Evolutionary conservation across 2,888 invertebrate species (phyloP), one percentile per base, ranked within the genome.

Genomic region (Ichneumon xanthorius): DNA sequence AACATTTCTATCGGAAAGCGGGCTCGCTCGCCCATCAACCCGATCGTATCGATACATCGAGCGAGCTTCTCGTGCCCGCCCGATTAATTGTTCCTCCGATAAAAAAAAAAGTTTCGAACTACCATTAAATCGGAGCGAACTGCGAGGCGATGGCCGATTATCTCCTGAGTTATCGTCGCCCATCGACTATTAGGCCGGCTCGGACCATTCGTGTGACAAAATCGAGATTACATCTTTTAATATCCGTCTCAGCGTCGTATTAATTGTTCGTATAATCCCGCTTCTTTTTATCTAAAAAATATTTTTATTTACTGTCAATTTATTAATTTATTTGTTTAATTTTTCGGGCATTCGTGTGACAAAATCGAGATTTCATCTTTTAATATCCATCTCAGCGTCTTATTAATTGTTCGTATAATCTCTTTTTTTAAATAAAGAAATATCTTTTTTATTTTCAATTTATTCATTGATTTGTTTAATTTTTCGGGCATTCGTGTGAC

Each of bases 1-100:
- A 90, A 90, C 88, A 88, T 90, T 90, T 90, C 88, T 89, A 88
- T 89, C 89, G 86, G 80, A 84, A 81, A 48, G 37, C 71, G 40
- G n/a, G 82, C 76, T 73, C 82, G 63, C 37, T 61, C 65, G 65
- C 76, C 55, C 33, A 76, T 67, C 50, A 65, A 55, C 67, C 55
- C 70, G 55, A 76, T 61, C 19, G 5, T 22, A 77, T 70, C 50
- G 53, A 72, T 68, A 26, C 65, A 55, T 61, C 73, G 48, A 61
- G 45, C 33, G 71, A 55, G 67, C 50, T 33, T 30, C 48, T 55
- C 55, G 61, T 61, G 26, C 67, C 76, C 71, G 70, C 67, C 76
- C 76, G 70, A 81, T 82, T 82, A 81, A 82, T 78, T 61, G 72
- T 82, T 55, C 33, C 53, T 11, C 70, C 76, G 68, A 75, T 80